Evolutionary conservation across 2,113 vertebrate species (phyloP).

Genomic region (Craseonycteris thonglongyai): DNA sequence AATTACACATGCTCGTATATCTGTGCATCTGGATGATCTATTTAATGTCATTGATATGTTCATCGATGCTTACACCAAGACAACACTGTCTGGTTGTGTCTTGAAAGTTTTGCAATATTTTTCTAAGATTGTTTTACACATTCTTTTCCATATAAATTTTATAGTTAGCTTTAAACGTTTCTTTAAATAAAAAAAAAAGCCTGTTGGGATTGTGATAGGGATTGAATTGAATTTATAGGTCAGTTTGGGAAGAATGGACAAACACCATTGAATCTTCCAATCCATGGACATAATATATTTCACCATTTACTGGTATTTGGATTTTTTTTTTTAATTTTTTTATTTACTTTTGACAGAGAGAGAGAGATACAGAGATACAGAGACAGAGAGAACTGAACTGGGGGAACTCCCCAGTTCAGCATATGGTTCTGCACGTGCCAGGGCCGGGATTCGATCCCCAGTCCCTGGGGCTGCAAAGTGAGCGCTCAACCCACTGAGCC

Average conservation of each 20-base stretch:
- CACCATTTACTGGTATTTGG: too few species aligned
- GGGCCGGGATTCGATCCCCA: too few species aligned
- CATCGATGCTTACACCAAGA: neutral
- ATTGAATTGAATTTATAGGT: neutral
- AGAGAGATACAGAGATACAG: too few species aligned
- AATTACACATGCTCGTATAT: neutral
- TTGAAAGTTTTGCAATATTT: slow-evolving; percentile 15
- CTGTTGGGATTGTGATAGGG: neutral
- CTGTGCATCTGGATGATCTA: neutral
- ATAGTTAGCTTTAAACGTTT: slow-evolving; percentile 22
- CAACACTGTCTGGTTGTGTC: neutral
- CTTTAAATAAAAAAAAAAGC: neutral
- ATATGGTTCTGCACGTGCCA: too few species aligned
- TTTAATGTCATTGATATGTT: neutral
- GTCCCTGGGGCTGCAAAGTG: too few species aligned
- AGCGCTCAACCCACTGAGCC: too few species aligned
- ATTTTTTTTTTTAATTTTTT: too few species aligned
- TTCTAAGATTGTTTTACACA: slow-evolving; percentile 16
- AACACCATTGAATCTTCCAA: neutral
- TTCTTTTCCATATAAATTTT: slow-evolving; percentile 9
- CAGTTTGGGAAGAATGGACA: neutral
- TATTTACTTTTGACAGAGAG: too few species aligned
- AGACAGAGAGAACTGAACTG: too few species aligned
- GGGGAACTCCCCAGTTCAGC: too few species aligned
- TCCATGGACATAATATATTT: neutral